Base-by-base conservation (phyloP, 2,113 vertebrate species). In the Solea senegalensis region DNA sequence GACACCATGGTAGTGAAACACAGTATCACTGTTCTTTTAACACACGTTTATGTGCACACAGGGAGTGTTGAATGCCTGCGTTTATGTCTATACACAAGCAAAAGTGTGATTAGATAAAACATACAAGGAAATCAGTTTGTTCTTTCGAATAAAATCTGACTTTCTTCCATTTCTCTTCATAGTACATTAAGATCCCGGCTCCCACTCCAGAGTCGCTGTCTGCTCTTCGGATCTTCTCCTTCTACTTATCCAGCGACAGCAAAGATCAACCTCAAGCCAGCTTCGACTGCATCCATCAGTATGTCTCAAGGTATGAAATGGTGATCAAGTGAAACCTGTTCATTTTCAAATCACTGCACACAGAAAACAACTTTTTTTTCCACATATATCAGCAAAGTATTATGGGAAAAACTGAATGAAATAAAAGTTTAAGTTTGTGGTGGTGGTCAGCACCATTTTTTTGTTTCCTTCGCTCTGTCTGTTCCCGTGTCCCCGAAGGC, bases 171-270 rank as follows among this genome's bases (percentile, higher is more conserved):
- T 55, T 59, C 74, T 64, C 50, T 16, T 48, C 39, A 3, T 72
- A 96, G 95, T 95, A 95, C 77, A 86, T 96, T 78, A 95, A 93
- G 90, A 91, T 96, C 74, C 94, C 94, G 21, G 90, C 88, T 57
- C 86, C 91, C 45, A 77, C 92, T 44, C 46, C 86, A 59, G 81
- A 93, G 34, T 82, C 83, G 0, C 75, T 87, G 2, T 89, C 83
- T 15, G 82, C 90, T 50, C 89, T 94, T 14, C 94, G 90, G 8
- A 82, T 95, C 71, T 96, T 97, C 78, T 88, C 94, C 78, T 96
- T 96, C 91, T 92, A 92, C 82, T 80, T 95, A 76, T 96, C 95
- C 67, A 93, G 89, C n/a, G 94, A 94, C 92, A 93, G 90, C 84
- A 93, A 92, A 86, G 94, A 95, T 52, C 92, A 94, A 49, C 88